Evolutionary conservation across 2,797 vertebrate genomes (phyloP), one percentile per base, ranked within the genome.

Genomic region (Prunella strophiata): DNA sequence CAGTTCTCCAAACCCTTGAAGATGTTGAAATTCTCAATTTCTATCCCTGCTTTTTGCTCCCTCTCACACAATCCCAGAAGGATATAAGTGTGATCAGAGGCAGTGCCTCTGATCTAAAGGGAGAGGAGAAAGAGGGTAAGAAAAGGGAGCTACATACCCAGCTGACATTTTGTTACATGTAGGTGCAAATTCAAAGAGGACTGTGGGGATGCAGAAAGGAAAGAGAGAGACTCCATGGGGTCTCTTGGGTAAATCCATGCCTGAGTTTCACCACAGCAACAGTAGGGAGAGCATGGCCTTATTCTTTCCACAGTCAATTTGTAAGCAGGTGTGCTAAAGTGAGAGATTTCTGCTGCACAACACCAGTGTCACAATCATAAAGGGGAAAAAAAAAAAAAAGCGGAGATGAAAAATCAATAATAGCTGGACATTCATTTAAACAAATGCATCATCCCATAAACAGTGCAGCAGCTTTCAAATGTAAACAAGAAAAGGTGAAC

Each of bases 401-500:
- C 50, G 7, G 93, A 93, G 89, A 89, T 87, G 85, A 97, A 90
- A 95, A 97, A 97, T 97, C 96, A 95, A 89, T 94, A 97, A 96
- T 96, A 95, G 91, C 92, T 95, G 45, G 96, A 97, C 96, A 91
- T 93, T 97, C 85, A 78, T 96, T 98, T 97, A 98, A 97, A 98
- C 97, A 98, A 97, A 98, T 97, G 94, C 97, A 96, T 97, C 79
- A 87, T 97, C 97, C 89, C 94, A 96, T 97, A 98, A 98, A 98
- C 97, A 97, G 85, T 88, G 91, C 93, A 96, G 96, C 94, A 97
- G 96, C 93, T 97, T 97, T 97, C 87, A 97, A 97, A 97, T 95
- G 93, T 97, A 98, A 98, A 97, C 97, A 97, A 96, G 92, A 95
- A 96, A 97, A 97, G 96, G 97, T 97, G 97, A 97, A 97, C 97